Percentiles rank a stretch among this genome's conserved stretches.
Evolutionary conservation across 2,797 vertebrate genomes (phyloP).

Genomic region (Sorex maritimensis): DNA sequence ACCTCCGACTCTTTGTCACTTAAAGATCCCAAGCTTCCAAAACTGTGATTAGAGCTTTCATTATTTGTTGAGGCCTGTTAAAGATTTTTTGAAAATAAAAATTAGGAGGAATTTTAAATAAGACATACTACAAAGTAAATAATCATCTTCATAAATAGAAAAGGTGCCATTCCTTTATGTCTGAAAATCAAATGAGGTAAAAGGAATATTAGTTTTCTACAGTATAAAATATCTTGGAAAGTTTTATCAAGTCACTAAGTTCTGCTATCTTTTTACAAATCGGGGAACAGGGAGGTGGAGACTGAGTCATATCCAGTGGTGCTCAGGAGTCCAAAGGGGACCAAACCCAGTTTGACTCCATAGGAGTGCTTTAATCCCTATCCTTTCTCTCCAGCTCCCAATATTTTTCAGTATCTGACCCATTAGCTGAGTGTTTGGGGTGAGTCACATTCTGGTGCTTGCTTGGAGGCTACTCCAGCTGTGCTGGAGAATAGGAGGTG

Average conservation of each 20-base stretch:
- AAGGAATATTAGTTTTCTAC: conserved; percentile 42
- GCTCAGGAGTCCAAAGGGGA: too few species aligned
- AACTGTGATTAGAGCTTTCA: conserved; percentile 99
- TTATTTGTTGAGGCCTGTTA: conserved; percentile 98
- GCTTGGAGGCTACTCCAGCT: too few species aligned
- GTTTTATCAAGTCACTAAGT: conserved; percentile 57
- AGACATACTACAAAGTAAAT: conserved; percentile 65
- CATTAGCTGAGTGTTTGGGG: too few species aligned
- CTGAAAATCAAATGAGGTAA: conserved; percentile 55
- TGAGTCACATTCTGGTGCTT: too few species aligned
- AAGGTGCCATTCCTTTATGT: conserved; percentile 54
- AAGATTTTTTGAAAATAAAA: conserved; percentile 82
- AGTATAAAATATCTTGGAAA: conserved; percentile 48
- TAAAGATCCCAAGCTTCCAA: conserved; percentile 98
- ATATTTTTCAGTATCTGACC: too few species aligned
- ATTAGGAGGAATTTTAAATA: conserved; percentile 73
- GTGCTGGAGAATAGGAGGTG: too few species aligned
- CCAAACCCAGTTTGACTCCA: too few species aligned
- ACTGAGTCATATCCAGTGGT: too few species aligned
- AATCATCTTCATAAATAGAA: conserved; percentile 62
- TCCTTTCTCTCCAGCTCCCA: too few species aligned
- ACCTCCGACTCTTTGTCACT: conserved; percentile 99
- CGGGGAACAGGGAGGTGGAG: too few species aligned
- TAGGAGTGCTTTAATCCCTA: too few species aligned
- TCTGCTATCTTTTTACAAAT: not conserved